Base-by-base conservation (phyloP, 1,140 invertebrate species). In the Bilobella aurantiaca region DNA sequence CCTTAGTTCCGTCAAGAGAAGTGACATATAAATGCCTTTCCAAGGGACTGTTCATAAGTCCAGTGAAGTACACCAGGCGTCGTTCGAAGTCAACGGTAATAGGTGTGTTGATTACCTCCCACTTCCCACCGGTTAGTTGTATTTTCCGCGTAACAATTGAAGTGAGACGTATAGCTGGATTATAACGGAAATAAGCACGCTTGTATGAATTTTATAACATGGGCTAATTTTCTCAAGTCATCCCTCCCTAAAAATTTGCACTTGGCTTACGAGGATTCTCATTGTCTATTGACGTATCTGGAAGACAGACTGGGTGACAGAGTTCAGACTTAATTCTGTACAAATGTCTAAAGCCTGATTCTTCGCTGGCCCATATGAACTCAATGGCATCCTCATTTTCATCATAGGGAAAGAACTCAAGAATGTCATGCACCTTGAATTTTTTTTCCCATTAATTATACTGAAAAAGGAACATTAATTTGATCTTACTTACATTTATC, bases 281-380 rank as follows among this genome's bases (percentile, higher is more conserved):
- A n/a, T n/a, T n/a, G n/a, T n/a, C n/a, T n/a, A n/a, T n/a, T n/a
- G n/a, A n/a, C n/a, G n/a, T n/a, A n/a, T n/a, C n/a, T n/a, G n/a
- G n/a, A n/a, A n/a, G n/a, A n/a, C n/a, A 12, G 12, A 59, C 25
- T 59, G 58, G 65, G 34, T n/a, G 67, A 12, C 65, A 27, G 18
- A 72, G 23, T 47, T 67, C 37, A 12, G 70, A 69, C 42, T 83
- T 85, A 25, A 93, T 80, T 23, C 90, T 79, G 78, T 96, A 96
- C 28, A 98, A 80, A 78, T 97, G 95, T 53, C 92, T 80, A 75
- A 84, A 94, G n/a, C 93, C 92, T 0, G 87, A 87, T 75, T 93
- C 89, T 78, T 97, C 93, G 56, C 88, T 93, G 0, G 89, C 89
- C 91, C 91, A 96, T 47, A 98, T 83, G 77, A 95, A 96, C 67